A percentile compares a stretch with the other conserved stretches of the same genome.
Evolutionary conservation across 2,113 vertebrate species (phyloP).

Genomic region (Mesoclemmys tuberculata): DNA sequence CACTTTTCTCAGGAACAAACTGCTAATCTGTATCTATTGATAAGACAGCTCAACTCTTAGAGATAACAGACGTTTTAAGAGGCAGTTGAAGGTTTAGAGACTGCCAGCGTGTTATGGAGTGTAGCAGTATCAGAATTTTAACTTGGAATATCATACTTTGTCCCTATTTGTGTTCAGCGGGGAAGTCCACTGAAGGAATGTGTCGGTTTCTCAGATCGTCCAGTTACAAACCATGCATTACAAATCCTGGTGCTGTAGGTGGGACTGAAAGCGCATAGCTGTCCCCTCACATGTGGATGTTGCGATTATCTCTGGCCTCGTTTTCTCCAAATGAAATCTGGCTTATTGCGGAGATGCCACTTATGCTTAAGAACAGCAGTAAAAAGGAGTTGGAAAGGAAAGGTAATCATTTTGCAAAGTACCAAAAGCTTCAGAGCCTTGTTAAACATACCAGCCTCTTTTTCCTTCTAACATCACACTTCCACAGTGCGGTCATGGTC

Average conservation of each 20-base stretch:
- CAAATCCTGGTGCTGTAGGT: rapidly evolving
- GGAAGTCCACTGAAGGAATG: rapidly evolving
- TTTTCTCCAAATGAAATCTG: background rate
- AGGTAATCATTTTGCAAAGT: background rate
- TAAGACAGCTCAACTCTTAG: background rate
- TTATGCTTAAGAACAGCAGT: rapidly evolving
- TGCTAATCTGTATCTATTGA: rapidly evolving
- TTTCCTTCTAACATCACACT: background rate
- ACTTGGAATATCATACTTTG: background rate
- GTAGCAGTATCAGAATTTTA: background rate
- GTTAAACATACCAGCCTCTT: background rate
- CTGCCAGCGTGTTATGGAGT: rapidly evolving
- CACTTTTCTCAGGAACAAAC: rapidly evolving
- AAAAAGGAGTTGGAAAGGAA: rapidly evolving
- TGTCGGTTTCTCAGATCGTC: background rate
- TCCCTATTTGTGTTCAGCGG: rapidly evolving
- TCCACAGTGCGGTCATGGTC: rapidly evolving
- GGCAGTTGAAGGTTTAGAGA: background rate
- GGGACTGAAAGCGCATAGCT: background rate
- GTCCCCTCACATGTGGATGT: rapidly evolving
- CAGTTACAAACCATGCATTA: background rate
- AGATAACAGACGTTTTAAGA: background rate
- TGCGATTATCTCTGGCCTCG: rapidly evolving
- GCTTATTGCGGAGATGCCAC: background rate
- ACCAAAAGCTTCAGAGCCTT: rapidly evolving